Conservation (phyloP, 2,797 vertebrate species). For the Hoplostethus atlanticus region DNA sequence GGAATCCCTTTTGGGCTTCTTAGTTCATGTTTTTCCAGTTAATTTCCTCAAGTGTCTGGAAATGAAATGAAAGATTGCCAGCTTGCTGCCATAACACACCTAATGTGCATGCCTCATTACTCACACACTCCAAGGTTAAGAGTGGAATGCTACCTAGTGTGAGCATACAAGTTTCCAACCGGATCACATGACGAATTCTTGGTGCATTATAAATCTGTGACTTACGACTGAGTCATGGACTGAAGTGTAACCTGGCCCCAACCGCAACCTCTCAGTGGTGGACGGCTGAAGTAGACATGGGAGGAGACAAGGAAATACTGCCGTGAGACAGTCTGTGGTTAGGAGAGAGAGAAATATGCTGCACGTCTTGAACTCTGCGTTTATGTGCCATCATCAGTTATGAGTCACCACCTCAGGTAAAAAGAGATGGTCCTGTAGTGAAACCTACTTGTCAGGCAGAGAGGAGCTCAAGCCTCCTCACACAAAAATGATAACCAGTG, state of each 20-base stretch:
- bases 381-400: conserved; percentile 5
- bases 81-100: conserved; percentile 36
- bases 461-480: too few relatives aligned
- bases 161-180: conserved; percentile 48
- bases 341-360: conserved; percentile 28
- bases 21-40: conserved; percentile 36
- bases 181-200: conserved; percentile 46
- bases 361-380: conserved; percentile 44
- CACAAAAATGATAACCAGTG: too few relatives aligned
- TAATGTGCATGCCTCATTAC: conserved; percentile 48
- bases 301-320: conserved; percentile 27
- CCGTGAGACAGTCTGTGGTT: conserved; percentile 1
- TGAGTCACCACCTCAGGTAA: conserved; percentile 37
- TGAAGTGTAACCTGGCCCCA: conserved; percentile 33
- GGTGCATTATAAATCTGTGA: conserved; percentile 35
- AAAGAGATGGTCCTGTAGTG: neutral
- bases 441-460: neutral
- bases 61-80: conserved; percentile 48
- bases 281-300: conserved; percentile 15
- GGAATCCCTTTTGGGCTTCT: conserved; percentile 35
- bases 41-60: conserved; percentile 58
- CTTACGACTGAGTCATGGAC: conserved; percentile 54
- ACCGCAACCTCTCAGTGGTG: conserved; percentile 2
- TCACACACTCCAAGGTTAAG: conserved; percentile 50
- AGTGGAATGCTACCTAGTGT: conserved; percentile 51